These are phyloP conservation scores for Chloroceryle amazona DNA, from an alignment of 2,797 vertebrate species.

Conservation along the genomic window DNA sequence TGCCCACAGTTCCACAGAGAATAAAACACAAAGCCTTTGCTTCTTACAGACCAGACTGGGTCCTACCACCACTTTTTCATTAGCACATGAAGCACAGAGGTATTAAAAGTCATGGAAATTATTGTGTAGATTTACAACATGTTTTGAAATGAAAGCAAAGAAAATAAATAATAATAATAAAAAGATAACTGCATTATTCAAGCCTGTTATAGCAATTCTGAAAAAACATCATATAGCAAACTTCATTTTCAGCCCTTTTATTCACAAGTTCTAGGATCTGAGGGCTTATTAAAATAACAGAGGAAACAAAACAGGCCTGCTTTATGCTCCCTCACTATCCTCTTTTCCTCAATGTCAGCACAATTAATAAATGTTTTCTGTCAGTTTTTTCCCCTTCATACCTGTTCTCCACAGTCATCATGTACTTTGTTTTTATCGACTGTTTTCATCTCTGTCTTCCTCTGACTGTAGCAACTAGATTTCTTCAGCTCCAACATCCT, in stretches of 20 bases:
- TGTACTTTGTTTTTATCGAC: conserved; percentile 44
- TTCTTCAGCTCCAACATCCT: conserved; percentile 25
- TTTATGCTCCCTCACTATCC: not conserved
- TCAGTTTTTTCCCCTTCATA: conserved; percentile 15
- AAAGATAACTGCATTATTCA: not conserved
- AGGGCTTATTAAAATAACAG: conserved; percentile 6
- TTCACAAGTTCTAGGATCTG: not conserved
- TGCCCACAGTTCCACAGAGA: not conserved
- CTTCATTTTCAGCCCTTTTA: not conserved
- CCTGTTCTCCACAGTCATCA: conserved; percentile 10
- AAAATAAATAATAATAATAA: not conserved
- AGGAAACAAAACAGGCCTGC: not conserved
- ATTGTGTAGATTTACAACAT: not conserved
- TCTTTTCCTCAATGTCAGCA: not conserved
- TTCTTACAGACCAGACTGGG: not conserved
- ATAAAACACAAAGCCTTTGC: not conserved
- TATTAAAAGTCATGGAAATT: not conserved
- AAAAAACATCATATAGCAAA: not conserved
- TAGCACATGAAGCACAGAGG: not conserved
- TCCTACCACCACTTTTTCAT: not conserved
- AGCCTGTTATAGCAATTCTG: not conserved
- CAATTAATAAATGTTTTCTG: conserved; percentile 39
- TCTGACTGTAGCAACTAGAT: conserved; percentile 40
- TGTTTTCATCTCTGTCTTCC: not conserved
- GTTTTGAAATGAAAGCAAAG: not conserved